Evolutionary conservation across 2,797 vertebrate genomes (phyloP).

Genomic region (Denticeps clupeoides): DNA sequence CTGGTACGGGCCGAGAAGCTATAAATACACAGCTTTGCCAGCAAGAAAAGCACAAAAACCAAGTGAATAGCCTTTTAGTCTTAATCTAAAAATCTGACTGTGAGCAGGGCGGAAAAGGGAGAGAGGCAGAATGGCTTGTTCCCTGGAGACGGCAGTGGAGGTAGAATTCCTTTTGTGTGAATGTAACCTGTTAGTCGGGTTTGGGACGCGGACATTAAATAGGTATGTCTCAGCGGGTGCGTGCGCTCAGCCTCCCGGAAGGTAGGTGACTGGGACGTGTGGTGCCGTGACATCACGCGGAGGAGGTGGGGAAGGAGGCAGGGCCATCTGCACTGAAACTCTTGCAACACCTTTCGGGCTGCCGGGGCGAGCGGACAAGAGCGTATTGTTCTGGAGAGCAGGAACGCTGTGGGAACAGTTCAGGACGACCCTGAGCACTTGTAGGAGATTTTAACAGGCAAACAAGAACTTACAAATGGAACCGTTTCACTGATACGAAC

Average conservation of each 20-base stretch:
- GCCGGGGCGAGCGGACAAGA: conserved; percentile 56
- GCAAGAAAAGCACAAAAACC: conserved; percentile 6
- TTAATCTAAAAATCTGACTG: conserved; percentile 4
- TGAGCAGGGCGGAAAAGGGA: conserved; percentile 18
- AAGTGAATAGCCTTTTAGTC: conserved; percentile 10
- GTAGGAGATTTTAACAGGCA: conserved; percentile 32
- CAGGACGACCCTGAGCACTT: conserved; percentile 30
- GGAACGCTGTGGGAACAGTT: conserved; percentile 58
- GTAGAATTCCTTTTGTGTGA: conserved; percentile 4
- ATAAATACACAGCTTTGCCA: conserved; percentile 10
- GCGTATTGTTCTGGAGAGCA: conserved; percentile 60
- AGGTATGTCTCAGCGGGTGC: conserved; percentile 5
- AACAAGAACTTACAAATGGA: too few species aligned
- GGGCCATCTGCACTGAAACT: conserved; percentile 51
- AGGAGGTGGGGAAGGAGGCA: conserved; percentile 46
- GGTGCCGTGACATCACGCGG: conserved; percentile 66
- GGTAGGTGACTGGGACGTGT: conserved; percentile 30
- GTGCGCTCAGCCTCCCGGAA: conserved; percentile 12
- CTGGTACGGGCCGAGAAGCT: background rate
- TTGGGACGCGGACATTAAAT: conserved; percentile 8
- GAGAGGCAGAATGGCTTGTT: conserved; percentile 25
- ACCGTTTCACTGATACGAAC: too few species aligned
- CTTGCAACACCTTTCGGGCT: conserved; percentile 69
- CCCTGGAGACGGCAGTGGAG: conserved; percentile 11
- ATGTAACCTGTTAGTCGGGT: conserved; percentile 29